phyloP scores from a whole-genome alignment of 1,140 invertebrate species.

The Centruroides vittatus region DNA sequence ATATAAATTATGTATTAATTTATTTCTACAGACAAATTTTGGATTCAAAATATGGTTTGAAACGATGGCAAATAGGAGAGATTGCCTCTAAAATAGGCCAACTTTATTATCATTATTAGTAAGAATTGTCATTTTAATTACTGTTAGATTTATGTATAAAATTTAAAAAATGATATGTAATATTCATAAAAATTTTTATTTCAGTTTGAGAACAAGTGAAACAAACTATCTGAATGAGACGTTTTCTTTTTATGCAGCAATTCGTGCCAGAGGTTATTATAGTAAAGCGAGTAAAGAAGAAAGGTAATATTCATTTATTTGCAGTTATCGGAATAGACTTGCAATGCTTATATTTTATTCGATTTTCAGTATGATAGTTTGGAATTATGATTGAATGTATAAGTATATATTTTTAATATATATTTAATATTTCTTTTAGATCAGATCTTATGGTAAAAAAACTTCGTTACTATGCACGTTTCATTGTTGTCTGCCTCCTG shows the following conservation, averaged over 20 bases:
- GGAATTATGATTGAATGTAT: not conserved
- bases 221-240: constrained; percentile 92
- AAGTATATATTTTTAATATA: not conserved
- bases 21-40: constrained; percentile 50
- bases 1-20: not conserved
- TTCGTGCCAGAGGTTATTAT: constrained; percentile 84
- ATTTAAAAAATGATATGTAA: not conserved
- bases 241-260: constrained; percentile 91
- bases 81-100: constrained; percentile 98
- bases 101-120: constrained; percentile 98
- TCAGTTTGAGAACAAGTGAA: constrained; percentile 80
- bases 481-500: constrained; percentile 89
- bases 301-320: constrained; percentile 35
- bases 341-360: too few relatives aligned
- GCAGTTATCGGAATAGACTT: too few relatives aligned
- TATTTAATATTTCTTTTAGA: constrained; percentile 26
- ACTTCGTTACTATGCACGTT: constrained; percentile 86
- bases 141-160: not conserved
- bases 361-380: not conserved
- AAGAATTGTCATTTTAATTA: constrained; percentile 33
- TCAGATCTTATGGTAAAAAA: constrained; percentile 97
- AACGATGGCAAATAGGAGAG: constrained; percentile 97
- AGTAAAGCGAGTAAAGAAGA: constrained; percentile 86
- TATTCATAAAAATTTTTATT: constrained; percentile 22
- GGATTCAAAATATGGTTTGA: constrained; percentile 87